A percentile compares a stretch with the other conserved stretches of the same genome.
Evolutionary conservation across 2,797 vertebrate species (phyloP).

Genomic region (Sylvilagus floridanus): DNA sequence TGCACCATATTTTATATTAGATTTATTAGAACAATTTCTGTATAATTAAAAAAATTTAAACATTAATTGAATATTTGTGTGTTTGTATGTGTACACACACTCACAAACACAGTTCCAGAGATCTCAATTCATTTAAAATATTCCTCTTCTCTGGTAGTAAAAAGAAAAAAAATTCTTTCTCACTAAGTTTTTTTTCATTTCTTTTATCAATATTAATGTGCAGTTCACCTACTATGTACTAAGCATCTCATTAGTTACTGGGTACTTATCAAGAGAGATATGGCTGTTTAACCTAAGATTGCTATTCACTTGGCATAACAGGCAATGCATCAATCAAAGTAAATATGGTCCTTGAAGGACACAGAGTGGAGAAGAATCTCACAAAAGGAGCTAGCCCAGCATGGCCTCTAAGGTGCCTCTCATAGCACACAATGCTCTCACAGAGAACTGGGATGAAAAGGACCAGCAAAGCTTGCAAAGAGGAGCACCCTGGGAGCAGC

Average conservation of each 20-base stretch:
- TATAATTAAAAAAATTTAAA: background rate
- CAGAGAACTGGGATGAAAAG: background rate
- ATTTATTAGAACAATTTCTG: constrained; percentile 7
- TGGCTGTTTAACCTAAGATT: no score
- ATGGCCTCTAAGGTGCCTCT: no score
- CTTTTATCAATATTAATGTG: background rate
- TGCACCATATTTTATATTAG: background rate
- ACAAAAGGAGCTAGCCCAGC: background rate
- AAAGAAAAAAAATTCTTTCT: constrained; percentile 20
- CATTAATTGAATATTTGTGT: background rate
- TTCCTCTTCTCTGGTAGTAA: background rate
- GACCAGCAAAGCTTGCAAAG: background rate
- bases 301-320: rapidly evolving
- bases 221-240: background rate
- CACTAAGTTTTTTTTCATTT: background rate
- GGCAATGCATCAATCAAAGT: background rate
- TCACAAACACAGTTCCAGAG: background rate
- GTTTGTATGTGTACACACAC: background rate
- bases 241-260: background rate
- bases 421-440: background rate
- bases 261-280: background rate
- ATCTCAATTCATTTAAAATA: background rate
- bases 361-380: background rate
- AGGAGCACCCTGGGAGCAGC: background rate
- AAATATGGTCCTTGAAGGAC: background rate